Base-by-base conservation (phyloP, 2,888 invertebrate genomes). In the Drosophila trichaetosa region DNA sequence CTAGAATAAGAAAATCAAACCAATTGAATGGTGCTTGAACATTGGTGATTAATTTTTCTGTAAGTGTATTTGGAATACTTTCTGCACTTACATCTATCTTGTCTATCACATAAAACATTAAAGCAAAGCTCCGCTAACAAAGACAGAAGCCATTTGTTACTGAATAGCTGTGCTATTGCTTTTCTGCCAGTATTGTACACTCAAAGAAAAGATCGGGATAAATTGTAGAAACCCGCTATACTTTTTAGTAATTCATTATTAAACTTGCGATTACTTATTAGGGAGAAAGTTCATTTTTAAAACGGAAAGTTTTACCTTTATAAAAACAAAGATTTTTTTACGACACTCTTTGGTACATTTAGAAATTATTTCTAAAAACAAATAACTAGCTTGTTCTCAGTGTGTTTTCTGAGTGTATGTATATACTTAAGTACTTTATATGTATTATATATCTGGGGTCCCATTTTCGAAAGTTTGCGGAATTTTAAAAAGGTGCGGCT, bases 401-500 rank as follows among this genome's bases (percentile, higher is more conserved):
- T 11, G 21, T 2, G 11, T 1, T 21, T 40, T 40, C 4, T 10
- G 40, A 40, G 40, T 10, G 40, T n/a, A 4, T 1, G n/a, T n/a
- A n/a, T 42, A 42, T 11, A 11, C 1, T 6, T 42, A 6, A 11
- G 18, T 42, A 34, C 5, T 24, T 7, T 7, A 4, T 52, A 11
- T 21, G 13, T 52, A 4, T 16, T 53, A n/a, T 53, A 24, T 18
- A 38, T 2, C 7, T 38, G 13, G 31, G 8, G 8, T 31, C 11
- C 31, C 10, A 16, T 54, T 48, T 58, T 58, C 46, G 70, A 61
- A 73, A 68, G 49, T 62, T 48, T 62, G 38, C 54, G 64, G 51
- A 62, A 73, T 75, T 82, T 24, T 59, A 57, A 66, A 75, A 69
- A 36, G 49, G 51, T 67, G 62, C 58, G 67, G 72, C 73, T 76